phyloP scores from a whole-genome alignment of 2,888 invertebrate genomes.

The Cistogaster globosa region DNA sequence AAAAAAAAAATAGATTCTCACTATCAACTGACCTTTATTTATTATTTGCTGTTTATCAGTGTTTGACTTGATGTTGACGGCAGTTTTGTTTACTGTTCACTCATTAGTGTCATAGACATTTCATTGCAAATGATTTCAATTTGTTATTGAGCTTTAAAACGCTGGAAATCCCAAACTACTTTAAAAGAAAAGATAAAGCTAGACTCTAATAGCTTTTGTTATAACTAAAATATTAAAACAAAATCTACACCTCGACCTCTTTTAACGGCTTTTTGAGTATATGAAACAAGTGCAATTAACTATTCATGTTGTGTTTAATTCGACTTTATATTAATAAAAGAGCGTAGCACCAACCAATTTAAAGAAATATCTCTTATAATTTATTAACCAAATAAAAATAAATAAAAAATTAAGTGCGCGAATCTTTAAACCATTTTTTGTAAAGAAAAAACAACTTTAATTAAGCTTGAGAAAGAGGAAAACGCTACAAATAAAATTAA shows the following conservation, averaged over 20 bases:
- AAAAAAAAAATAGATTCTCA: constrained; percentile 25
- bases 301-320: no score
- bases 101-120: constrained; percentile 39
- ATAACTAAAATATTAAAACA: not conserved
- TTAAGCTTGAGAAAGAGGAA: no score
- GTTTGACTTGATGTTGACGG: constrained; percentile 23
- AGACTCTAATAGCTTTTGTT: constrained; percentile 23
- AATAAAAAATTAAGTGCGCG: no score
- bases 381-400: no score
- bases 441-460: no score
- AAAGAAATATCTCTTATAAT: no score
- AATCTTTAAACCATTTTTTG: no score
- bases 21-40: constrained; percentile 58
- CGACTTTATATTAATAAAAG: no score
- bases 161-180: constrained; percentile 59
- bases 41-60: constrained; percentile 56
- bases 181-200: constrained; percentile 32
- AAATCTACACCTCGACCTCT: not conserved
- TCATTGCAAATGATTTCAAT: constrained; percentile 50
- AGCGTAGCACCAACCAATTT: no score
- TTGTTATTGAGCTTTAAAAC: constrained; percentile 24
- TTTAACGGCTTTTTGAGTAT: not conserved
- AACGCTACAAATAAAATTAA: no score
- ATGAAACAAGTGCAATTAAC: no score
- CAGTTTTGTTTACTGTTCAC: constrained; percentile 11